A percentile compares a stretch with the other conserved stretches of the same genome.
Evolutionary conservation across 2,113 vertebrate genomes (phyloP).

Genomic region (Pyxicephalus adspersus): DNA sequence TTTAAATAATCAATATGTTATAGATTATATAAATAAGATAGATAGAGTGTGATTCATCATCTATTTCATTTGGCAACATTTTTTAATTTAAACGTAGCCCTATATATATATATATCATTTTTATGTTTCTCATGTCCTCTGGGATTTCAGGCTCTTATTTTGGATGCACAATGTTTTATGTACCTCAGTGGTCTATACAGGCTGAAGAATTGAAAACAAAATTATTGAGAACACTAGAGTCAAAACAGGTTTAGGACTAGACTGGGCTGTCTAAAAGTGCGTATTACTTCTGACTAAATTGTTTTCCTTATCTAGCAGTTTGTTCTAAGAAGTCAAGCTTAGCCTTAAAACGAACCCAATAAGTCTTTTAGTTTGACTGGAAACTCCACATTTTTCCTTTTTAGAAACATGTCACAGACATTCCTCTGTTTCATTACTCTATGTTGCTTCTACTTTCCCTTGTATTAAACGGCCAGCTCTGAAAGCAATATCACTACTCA

Average conservation of each 20-base stretch:
- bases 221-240: slow-evolving; percentile 56
- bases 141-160: neutral
- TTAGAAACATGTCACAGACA: slow-evolving; percentile 76
- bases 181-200: slow-evolving; percentile 6
- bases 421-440: slow-evolving; percentile 73
- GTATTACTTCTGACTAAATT: slow-evolving; percentile 63
- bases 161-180: slow-evolving; percentile 18
- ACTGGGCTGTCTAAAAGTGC: slow-evolving; percentile 56
- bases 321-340: slow-evolving; percentile 68
- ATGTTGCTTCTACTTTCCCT: slow-evolving; percentile 62
- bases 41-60: too few species aligned
- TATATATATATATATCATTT: neutral
- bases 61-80: neutral
- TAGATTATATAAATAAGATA: neutral
- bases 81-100: neutral
- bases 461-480: slow-evolving; percentile 62
- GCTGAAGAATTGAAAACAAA: slow-evolving; percentile 57
- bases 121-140: neutral
- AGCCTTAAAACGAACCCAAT: slow-evolving; percentile 71
- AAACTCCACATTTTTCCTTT: slow-evolving; percentile 77
- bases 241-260: slow-evolving; percentile 61
- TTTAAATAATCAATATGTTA: neutral
- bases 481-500: slow-evolving; percentile 61
- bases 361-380: slow-evolving; percentile 74
- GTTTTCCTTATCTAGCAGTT: slow-evolving; percentile 67